A percentile compares a stretch with the other conserved stretches of the same genome.
These are phyloP conservation scores for Echinops telfairi DNA, from an alignment of 2,113 vertebrate species.

Conservation along the genomic window DNA sequence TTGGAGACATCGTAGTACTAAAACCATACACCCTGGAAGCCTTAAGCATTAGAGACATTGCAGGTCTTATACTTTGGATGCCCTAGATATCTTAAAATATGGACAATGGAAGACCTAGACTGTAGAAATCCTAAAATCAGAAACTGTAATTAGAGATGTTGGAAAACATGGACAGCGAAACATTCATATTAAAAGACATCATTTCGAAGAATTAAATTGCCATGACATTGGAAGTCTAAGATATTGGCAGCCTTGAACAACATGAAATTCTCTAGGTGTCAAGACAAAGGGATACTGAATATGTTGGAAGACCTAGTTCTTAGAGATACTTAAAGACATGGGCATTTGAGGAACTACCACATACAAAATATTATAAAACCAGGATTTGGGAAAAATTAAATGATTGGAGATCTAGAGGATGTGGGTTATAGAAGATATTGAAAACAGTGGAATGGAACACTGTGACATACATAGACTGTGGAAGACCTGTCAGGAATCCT, in stretches of 20 bases:
- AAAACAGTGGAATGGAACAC: constrained; percentile 16
- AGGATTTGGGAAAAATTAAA: constrained; percentile 53
- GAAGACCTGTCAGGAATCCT: neutral
- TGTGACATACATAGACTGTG: constrained; percentile 18
- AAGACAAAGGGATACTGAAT: neutral
- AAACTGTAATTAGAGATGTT: neutral
- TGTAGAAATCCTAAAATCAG: constrained; percentile 46
- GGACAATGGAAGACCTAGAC: constrained; percentile 5
- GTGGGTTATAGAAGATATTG: neutral
- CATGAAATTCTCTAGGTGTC: neutral
- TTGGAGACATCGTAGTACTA: constrained; percentile 26
- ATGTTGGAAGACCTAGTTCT: neutral
- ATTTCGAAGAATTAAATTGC: constrained; percentile 49
- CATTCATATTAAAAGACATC: constrained; percentile 44
- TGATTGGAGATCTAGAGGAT: constrained; percentile 23
- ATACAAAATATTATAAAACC: constrained; percentile 8
- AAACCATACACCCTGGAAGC: constrained; percentile 5
- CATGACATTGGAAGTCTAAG: neutral
- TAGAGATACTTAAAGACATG: constrained; percentile 13
- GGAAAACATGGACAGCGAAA: constrained; percentile 30
- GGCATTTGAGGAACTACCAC: neutral
- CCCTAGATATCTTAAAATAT: constrained; percentile 37
- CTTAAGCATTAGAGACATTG: constrained; percentile 11
- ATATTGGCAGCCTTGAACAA: neutral
- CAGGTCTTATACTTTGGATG: neutral